phyloP scores from a whole-genome alignment of 2,113 vertebrate species.

The Plestiodon gilberti region DNA sequence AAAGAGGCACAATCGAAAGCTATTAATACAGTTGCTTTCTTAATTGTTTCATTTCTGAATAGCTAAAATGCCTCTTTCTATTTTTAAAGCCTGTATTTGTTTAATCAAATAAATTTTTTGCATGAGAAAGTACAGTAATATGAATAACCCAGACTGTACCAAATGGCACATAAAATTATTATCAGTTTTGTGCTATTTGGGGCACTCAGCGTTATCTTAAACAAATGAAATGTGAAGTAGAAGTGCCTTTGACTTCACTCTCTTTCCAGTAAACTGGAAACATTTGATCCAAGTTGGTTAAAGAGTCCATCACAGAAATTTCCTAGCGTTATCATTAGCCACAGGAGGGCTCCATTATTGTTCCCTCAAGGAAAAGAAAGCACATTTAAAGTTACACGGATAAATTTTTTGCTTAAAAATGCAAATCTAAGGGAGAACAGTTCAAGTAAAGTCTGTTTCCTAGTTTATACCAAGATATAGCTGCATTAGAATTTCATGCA shows the following conservation, averaged over 20 bases:
- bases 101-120: constrained; percentile 53
- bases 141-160: constrained; percentile 54
- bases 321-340: constrained; percentile 58
- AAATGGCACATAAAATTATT: constrained; percentile 54
- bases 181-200: constrained; percentile 48
- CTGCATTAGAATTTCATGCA: constrained; percentile 40
- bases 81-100: constrained; percentile 33
- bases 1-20: not conserved
- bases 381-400: constrained; percentile 51
- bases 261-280: constrained; percentile 45
- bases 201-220: not conserved
- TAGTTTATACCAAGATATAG: constrained; percentile 33
- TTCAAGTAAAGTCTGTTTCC: constrained; percentile 53
- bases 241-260: constrained; percentile 44
- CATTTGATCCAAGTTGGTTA: constrained; percentile 51
- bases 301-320: constrained; percentile 49
- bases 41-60: not conserved
- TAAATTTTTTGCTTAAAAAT: constrained; percentile 58
- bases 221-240: constrained; percentile 58
- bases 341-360: constrained; percentile 59
- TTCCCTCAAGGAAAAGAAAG: constrained; percentile 60
- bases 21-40: constrained; percentile 6
- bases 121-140: constrained; percentile 47
- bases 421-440: constrained; percentile 46
- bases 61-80: not conserved